Conservation (phyloP, 2,888 invertebrate species). For the Vesta saturnalis region DNA sequence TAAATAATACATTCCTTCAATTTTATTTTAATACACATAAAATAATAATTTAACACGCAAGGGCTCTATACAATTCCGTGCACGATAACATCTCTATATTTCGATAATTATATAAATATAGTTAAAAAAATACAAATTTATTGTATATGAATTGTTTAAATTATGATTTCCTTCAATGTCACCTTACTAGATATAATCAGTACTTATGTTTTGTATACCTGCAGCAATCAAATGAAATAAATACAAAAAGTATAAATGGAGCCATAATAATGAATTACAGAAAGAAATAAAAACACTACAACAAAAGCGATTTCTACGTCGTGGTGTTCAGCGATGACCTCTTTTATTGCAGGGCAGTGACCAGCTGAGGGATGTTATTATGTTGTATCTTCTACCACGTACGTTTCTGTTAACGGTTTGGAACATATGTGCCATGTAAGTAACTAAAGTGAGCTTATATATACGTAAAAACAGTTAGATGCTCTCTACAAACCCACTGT, state of each 20-base stretch:
- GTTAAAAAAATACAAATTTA: not conserved
- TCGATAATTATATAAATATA: not conserved
- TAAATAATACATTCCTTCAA: not conserved
- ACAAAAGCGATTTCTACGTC: conserved; percentile 8
- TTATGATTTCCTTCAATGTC: not conserved
- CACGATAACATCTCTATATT: not conserved
- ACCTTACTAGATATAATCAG: not conserved
- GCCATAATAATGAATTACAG: not conserved
- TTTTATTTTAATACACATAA: not conserved
- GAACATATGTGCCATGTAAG: conserved; percentile 46
- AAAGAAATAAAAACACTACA: not conserved
- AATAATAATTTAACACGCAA: not conserved
- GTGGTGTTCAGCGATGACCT: conserved; percentile 31
- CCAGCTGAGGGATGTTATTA: conserved; percentile 36
- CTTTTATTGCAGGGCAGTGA: conserved; percentile 34
- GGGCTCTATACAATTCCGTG: not conserved
- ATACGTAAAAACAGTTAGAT: conserved; percentile 42
- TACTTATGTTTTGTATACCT: not conserved
- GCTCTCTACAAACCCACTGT: conserved; percentile 22
- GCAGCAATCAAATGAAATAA: too few relatives aligned
- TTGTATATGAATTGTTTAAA: not conserved
- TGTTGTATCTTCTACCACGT: conserved; percentile 40
- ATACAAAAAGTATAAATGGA: too few relatives aligned
- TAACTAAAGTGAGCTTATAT: conserved; percentile 46
- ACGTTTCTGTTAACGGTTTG: conserved; percentile 38